These are phyloP conservation scores for Bubo scandiacus DNA, from an alignment of 2,113 vertebrate genomes.

Conservation along the genomic window DNA sequence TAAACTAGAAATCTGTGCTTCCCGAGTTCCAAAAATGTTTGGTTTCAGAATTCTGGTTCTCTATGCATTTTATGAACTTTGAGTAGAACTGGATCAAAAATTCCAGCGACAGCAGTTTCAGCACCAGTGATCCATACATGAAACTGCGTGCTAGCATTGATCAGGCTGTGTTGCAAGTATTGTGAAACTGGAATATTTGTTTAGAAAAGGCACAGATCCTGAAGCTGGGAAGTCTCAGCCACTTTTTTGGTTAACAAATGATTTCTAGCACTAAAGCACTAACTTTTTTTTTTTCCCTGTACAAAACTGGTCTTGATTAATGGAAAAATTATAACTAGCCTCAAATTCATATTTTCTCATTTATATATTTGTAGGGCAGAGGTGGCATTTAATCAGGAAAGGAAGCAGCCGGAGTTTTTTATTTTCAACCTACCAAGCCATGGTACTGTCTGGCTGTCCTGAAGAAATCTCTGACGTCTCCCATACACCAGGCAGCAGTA, in stretches of 20 bases:
- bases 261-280: neutral
- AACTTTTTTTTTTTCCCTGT: neutral
- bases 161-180: constrained; percentile 25
- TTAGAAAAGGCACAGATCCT: constrained; percentile 2
- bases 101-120: neutral
- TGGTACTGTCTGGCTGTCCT: neutral
- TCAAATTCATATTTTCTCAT: neutral
- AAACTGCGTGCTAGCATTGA: neutral
- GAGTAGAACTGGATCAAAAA: neutral
- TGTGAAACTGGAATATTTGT: constrained; percentile 40
- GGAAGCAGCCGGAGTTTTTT: neutral
- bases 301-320: neutral
- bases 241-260: neutral
- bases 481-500: neutral
- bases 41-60: neutral
- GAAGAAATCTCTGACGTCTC: neutral
- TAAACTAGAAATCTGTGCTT: neutral
- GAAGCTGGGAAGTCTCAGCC: neutral
- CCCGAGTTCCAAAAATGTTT: neutral
- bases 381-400: neutral
- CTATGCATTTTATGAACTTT: neutral
- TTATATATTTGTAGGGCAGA: neutral
- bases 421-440: neutral
- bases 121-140: neutral
- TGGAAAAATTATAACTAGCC: neutral